Percentiles rank a stretch among this genome's conserved stretches.
These are phyloP conservation scores for Pterostichus niger DNA, from an alignment of 2,888 invertebrate genomes.

Conservation along the genomic window DNA sequence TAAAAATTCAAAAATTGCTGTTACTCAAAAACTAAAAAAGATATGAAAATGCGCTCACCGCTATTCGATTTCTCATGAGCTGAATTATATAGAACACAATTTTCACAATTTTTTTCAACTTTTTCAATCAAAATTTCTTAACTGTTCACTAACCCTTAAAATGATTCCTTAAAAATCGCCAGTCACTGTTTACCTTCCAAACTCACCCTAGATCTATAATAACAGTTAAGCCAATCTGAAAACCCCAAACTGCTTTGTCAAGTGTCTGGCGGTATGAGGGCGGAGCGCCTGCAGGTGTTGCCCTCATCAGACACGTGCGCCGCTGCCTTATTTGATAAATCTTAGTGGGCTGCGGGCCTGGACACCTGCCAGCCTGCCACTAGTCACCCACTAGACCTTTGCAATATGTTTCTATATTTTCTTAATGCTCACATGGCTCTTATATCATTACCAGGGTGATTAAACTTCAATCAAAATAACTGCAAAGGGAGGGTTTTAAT, in stretches of 20 bases:
- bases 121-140: no score
- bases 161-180: neutral
- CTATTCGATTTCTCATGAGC: no score
- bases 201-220: neutral
- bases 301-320: constrained; percentile 1
- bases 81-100: no score
- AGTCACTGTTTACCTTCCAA: constrained; percentile 2
- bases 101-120: no score
- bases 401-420: constrained; percentile 26
- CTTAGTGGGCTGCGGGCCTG: constrained; percentile 13
- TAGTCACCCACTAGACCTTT: neutral
- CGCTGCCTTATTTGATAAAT: constrained; percentile 40
- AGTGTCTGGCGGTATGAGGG: neutral
- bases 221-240: neutral
- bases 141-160: no score
- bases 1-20: no score
- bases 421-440: neutral
- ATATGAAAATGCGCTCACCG: no score
- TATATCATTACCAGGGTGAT: neutral
- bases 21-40: no score
- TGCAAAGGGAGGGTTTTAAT: neutral
- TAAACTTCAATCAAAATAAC: constrained; percentile 4
- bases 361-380: constrained; percentile 37
- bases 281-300: neutral
- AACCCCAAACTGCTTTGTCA: neutral